A percentile compares a stretch with the other conserved stretches of the same genome.
Evolutionary conservation across 1,140 invertebrate species (phyloP).

Genomic region (Homalodisca vitripennis): DNA sequence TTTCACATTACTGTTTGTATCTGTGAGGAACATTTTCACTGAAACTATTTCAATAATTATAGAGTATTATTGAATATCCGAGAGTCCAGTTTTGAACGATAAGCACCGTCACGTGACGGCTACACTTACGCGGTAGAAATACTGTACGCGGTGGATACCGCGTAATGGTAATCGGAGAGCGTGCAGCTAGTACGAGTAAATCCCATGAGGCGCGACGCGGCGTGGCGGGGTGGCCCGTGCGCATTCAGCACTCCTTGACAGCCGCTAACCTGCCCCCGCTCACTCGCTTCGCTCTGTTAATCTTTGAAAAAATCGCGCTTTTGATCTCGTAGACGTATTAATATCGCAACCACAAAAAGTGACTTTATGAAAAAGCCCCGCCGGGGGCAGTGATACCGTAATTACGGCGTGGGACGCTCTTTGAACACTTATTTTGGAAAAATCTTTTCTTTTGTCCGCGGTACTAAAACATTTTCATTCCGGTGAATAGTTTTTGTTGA

Average conservation of each 20-base stretch:
- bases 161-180: too few species aligned
- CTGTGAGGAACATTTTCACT: too few species aligned
- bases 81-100: too few species aligned
- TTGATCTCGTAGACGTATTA: conserved; percentile 22
- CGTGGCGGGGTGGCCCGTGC: too few species aligned
- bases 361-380: conserved; percentile 23
- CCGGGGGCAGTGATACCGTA: conserved; percentile 10
- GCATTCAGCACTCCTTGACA: neutral
- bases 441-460: conserved; percentile 20
- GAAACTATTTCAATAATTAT: too few species aligned
- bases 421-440: conserved; percentile 7
- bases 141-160: too few species aligned
- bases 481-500: conserved; percentile 18
- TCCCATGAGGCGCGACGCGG: too few species aligned
- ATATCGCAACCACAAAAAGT: conserved; percentile 16
- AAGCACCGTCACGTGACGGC: too few species aligned
- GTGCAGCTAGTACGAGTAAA: too few species aligned
- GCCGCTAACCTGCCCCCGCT: neutral
- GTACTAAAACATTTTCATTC: conserved; percentile 11
- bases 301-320: conserved; percentile 17
- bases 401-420: conserved; percentile 8
- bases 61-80: too few species aligned
- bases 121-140: too few species aligned
- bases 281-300: neutral
- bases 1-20: too few species aligned